Evolutionary conservation across 2,797 vertebrate genomes (phyloP).

Genomic region (Propithecus perrieri): DNA sequence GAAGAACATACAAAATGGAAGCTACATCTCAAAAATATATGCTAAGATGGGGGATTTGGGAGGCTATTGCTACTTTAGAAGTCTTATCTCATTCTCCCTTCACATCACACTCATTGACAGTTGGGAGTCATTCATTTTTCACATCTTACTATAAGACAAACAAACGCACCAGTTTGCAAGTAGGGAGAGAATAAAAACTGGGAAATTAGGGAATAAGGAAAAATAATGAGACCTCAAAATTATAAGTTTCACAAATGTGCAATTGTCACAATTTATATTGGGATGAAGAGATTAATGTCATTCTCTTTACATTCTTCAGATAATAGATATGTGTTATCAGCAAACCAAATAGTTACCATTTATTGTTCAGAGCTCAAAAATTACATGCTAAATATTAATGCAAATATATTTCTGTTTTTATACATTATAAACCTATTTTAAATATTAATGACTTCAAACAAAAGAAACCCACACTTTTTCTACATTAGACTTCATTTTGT

Average conservation of each 20-base stretch:
- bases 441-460: conserved; percentile 52
- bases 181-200: neutral
- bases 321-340: conserved; percentile 49
- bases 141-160: conserved; percentile 33
- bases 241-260: conserved; percentile 22
- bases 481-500: conserved; percentile 52
- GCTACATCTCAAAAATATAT: neutral
- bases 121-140: neutral
- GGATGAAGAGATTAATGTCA: conserved; percentile 27
- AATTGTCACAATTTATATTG: conserved; percentile 52
- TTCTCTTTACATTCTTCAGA: conserved; percentile 36
- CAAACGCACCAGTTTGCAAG: neutral
- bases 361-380: conserved; percentile 55
- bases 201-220: conserved; percentile 15
- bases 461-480: conserved; percentile 2
- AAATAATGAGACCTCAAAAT: conserved; percentile 49
- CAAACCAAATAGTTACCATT: conserved; percentile 53
- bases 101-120: neutral
- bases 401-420: conserved; percentile 50
- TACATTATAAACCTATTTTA: conserved; percentile 45
- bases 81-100: neutral
- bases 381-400: conserved; percentile 52
- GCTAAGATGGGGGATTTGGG: neutral
- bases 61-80: neutral
- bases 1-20: conserved; percentile 24